Conservation (phyloP, 2,888 invertebrate species). For the Thalpophila matura region DNA sequence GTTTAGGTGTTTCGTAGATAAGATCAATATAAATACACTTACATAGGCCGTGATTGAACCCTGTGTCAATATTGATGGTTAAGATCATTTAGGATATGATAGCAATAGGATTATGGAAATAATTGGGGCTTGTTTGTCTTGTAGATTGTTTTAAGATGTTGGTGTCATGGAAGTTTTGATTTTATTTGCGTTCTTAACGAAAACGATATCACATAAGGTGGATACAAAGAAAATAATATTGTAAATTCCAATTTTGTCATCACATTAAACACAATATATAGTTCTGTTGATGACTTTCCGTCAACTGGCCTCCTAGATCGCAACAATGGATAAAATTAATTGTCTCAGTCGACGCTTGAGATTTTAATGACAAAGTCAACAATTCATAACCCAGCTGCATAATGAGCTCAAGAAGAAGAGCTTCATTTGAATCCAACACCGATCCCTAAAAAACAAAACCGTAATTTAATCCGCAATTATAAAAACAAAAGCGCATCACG, state of each 20-base stretch:
- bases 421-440: too few species aligned
- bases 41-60: constrained; percentile 53
- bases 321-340: too few species aligned
- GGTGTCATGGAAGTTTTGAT: not conserved
- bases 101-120: constrained; percentile 50
- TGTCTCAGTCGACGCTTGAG: too few species aligned
- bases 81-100: constrained; percentile 50
- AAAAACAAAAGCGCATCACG: too few species aligned
- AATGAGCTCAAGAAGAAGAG: too few species aligned
- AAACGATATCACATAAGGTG: not conserved
- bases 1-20: constrained; percentile 63
- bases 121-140: constrained; percentile 52
- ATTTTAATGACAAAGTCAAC: too few species aligned
- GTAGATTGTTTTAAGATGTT: constrained; percentile 37
- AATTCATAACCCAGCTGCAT: too few species aligned
- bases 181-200: not conserved
- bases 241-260: not conserved
- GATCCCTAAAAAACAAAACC: too few species aligned
- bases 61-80: constrained; percentile 55
- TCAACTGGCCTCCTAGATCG: too few species aligned
- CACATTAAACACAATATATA: too few species aligned
- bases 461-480: too few species aligned
- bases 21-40: constrained; percentile 60
- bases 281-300: too few species aligned
- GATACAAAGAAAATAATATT: not conserved